Conservation (phyloP, 2,888 invertebrate species). For the Prenolepis imparis region DNA sequence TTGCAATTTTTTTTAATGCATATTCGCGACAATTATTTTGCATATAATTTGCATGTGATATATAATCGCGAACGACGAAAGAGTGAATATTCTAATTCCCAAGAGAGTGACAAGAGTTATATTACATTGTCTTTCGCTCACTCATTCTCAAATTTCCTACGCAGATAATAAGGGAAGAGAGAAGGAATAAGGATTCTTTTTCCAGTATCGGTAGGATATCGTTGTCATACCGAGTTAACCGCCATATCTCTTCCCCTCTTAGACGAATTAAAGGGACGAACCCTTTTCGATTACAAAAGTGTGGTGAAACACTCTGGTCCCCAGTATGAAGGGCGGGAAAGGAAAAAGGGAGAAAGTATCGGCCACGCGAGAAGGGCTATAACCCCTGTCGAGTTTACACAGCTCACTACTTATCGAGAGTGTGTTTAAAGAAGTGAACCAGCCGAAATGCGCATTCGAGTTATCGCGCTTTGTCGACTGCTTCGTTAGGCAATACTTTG, state of each 20-base stretch:
- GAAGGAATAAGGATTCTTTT: neutral
- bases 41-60: neutral
- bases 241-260: constrained; percentile 42
- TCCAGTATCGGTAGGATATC: neutral
- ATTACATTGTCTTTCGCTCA: constrained; percentile 32
- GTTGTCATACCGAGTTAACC: neutral
- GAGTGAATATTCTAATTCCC: neutral
- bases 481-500: constrained; percentile 46
- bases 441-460: constrained; percentile 34
- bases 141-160: constrained; percentile 5
- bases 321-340: constrained; percentile 56
- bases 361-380: constrained; percentile 54
- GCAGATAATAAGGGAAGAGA: neutral
- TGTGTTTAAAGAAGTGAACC: constrained; percentile 50
- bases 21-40: neutral
- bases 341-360: constrained; percentile 59
- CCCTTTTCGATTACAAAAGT: constrained; percentile 52
- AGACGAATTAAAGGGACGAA: constrained; percentile 70
- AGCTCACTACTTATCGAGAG: constrained; percentile 53
- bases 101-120: neutral
- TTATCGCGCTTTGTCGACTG: constrained; percentile 51
- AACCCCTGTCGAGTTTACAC: constrained; percentile 53
- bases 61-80: constrained; percentile 4
- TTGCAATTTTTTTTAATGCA: neutral
- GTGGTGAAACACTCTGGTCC: constrained; percentile 61